phyloP scores from a whole-genome alignment of 2,113 vertebrate species.

The Ameiurus melas region DNA sequence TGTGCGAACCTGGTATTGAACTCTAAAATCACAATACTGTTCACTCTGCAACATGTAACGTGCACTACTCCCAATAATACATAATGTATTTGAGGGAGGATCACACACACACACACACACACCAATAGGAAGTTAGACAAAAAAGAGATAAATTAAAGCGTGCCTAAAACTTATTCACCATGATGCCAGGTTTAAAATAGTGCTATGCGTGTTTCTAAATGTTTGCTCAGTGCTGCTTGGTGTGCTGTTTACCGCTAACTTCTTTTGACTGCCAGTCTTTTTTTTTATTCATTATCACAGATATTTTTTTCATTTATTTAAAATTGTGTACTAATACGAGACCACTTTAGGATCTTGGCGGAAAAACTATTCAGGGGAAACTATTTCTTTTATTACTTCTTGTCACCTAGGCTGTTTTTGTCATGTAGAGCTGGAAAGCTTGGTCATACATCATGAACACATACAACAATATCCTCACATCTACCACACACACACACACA shows the following conservation, averaged over 20 bases:
- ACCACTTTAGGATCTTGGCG: not conserved
- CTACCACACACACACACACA: not conserved
- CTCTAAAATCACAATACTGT: not conserved
- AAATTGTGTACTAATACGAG: not conserved
- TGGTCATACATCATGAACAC: not conserved
- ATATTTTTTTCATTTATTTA: not conserved
- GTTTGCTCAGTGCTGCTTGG: not conserved
- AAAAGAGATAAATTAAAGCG: not conserved
- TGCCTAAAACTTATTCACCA: not conserved
- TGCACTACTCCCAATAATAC: not conserved
- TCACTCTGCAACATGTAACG: not conserved
- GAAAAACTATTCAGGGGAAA: not conserved
- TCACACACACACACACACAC: not conserved
- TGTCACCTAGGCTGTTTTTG: not conserved
- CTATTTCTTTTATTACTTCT: not conserved
- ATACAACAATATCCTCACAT: not conserved
- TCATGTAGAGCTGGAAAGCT: not conserved
- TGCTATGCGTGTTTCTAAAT: not conserved
- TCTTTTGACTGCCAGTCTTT: not conserved
- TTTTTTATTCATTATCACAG: not conserved
- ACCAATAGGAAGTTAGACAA: not conserved
- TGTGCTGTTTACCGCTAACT: not conserved
- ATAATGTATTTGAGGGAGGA: not conserved
- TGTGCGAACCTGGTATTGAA: not conserved
- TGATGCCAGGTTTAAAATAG: not conserved